Percentiles rank a stretch among this genome's conserved stretches.
These are phyloP conservation scores for Eptesicus fuscus DNA, from an alignment of 2,113 vertebrate genomes.

Conservation along the genomic window DNA sequence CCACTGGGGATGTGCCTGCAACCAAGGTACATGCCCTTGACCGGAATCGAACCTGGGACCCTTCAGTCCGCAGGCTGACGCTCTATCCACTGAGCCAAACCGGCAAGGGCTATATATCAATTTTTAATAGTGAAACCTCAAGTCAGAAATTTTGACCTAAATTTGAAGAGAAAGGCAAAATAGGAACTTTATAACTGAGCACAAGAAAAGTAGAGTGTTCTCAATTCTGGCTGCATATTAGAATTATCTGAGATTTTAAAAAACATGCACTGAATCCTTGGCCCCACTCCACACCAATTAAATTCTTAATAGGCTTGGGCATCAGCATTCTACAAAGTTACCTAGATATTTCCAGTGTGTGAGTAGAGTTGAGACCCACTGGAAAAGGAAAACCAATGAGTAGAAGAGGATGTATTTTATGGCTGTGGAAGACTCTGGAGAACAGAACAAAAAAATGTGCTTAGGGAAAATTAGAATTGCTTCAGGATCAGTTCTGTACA, in stretches of 20 bases:
- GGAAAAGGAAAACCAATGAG: neutral
- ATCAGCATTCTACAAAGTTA: neutral
- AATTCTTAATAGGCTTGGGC: neutral
- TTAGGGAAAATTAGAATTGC: neutral
- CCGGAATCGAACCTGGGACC: no score
- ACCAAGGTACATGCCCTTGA: no score
- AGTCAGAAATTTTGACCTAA: neutral
- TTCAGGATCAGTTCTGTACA: neutral
- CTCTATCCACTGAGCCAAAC: no score
- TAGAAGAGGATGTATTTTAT: neutral
- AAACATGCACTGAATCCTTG: neutral
- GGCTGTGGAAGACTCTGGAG: neutral
- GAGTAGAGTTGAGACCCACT: neutral
- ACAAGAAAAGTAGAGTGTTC: neutral
- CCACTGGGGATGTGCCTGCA: no score
- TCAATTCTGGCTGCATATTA: neutral
- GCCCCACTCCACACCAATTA: neutral
- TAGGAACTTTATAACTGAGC: neutral
- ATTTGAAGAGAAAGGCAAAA: slow-evolving; percentile 27
- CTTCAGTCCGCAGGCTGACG: no score
- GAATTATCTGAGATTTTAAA: neutral
- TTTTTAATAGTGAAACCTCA: slow-evolving; percentile 19
- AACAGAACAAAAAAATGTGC: neutral
- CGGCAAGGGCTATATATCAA: neutral
- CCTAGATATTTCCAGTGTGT: neutral